A percentile compares a stretch with the other conserved stretches of the same genome.
These are phyloP conservation scores for Eumerus sabulonum DNA, from an alignment of 2,888 invertebrate species.

Conservation along the genomic window DNA sequence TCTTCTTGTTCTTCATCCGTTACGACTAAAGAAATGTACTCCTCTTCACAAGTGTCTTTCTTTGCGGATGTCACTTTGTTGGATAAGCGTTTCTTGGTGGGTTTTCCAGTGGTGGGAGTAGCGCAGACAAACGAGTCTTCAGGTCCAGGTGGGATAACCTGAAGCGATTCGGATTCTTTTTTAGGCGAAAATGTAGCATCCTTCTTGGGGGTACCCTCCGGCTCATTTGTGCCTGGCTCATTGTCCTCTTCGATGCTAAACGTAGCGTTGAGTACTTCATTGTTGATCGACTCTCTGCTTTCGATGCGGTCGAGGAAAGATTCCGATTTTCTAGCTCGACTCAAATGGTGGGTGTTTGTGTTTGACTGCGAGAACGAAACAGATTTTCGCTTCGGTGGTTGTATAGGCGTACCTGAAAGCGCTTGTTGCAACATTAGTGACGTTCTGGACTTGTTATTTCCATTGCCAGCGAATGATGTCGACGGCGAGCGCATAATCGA, in stretches of 20 bases:
- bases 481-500: slow-evolving; percentile 19
- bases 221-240: background rate
- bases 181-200: slow-evolving; percentile 38
- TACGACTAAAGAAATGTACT: too few relatives aligned
- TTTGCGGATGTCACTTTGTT: too few relatives aligned
- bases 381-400: slow-evolving; percentile 5
- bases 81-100: too few relatives aligned
- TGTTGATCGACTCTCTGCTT: background rate
- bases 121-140: too few relatives aligned
- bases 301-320: slow-evolving; percentile 32
- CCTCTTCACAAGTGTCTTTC: too few relatives aligned
- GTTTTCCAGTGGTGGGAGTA: too few relatives aligned
- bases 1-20: too few relatives aligned
- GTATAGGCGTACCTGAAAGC: slow-evolving; percentile 29
- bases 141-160: too few relatives aligned
- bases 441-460: slow-evolving; percentile 27
- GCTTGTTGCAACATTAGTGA: slow-evolving; percentile 54
- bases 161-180: slow-evolving; percentile 10
- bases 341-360: too few relatives aligned
- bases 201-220: background rate
- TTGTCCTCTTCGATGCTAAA: slow-evolving; percentile 30
- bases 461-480: background rate
- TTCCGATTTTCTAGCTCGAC: slow-evolving; percentile 30
- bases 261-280: slow-evolving; percentile 11
- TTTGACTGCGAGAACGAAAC: slow-evolving; percentile 8